Evolutionary conservation across 2,888 invertebrate genomes (phyloP), one percentile per base, ranked within the genome.

Genomic region (Netelia melanura): DNA sequence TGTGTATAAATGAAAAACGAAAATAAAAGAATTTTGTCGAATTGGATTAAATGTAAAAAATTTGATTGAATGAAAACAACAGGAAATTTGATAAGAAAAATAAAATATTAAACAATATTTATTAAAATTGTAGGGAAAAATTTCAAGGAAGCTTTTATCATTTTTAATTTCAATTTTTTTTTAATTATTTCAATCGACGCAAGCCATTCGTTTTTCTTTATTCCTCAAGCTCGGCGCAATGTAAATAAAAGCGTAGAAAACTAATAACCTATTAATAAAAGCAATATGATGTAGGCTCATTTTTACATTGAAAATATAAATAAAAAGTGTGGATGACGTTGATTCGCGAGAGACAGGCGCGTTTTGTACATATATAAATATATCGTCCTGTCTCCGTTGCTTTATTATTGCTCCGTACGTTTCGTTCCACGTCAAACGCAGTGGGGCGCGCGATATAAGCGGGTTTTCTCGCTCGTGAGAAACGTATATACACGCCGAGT

Each of bases 381-480:
- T 67, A 52, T 67, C 56, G 43, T 70, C 3, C 54, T 21, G 38
- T 56, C 65, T 81, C 67, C 76, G 80, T 65, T 71, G 70, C 80
- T 83, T 79, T 77, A 86, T 86, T 86, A 83, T 86, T 83, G 67
- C 44, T 78, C 56, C 81, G 74, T 71, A 62, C 81, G 68, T 86
- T 77, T 86, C 85, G 82, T 86, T 86, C 83, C 83, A 86, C 77
- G 85, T 86, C 85, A 86, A 83, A 67, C 70, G 79, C 85, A 86
- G 54, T 67, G 71, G 62, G 76, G 75, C 56, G 23, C 71, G 71
- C 70, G 61, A 64, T 76, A 48, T 62, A 68, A 48, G 43, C 21
- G 70, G 21, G 58, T 48, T 71, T 68, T 48, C 48, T 48, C 14
- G 48, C 48, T 48, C 48, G 11, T 72, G 10, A 58, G 44, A 72